Base-by-base conservation (phyloP, 2,113 vertebrate species). In the Indri indri region DNA sequence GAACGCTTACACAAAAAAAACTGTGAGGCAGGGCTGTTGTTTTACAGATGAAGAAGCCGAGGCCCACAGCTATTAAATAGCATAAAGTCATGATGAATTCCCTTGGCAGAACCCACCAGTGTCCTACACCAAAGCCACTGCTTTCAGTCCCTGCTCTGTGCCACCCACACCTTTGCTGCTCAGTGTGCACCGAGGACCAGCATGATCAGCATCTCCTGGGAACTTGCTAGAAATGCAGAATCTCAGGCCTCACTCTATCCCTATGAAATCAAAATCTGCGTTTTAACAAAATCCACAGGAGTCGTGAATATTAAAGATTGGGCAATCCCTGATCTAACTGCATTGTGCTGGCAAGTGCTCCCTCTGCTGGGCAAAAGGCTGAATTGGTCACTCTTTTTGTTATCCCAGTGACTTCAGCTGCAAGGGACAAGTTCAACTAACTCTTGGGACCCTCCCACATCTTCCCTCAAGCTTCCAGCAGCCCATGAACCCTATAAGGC, bases 91-190 rank as follows among this genome's bases (percentile, higher is more conserved):
- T 63, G 32, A 0, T 8, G 20, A 20, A 25, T 59, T 61, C 54
- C 42, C 20, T 74, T 20, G 25, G 16, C 27, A 73, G 73, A 37
- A 47, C 30, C 50, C 37, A 16, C 47, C 47, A 3, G 1, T 34
- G 61, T 10, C 37, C 61, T 50, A 13, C 17, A 2, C 34, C 54
- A 57, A 57, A 79, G 40, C 34, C 68, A 40, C 0, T 27, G 32
- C 13, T 65, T 34, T 65, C 34, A 12, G 0, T 45, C 27, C 9
- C 66, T 25, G 5, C 0, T 5, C 12, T 32, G 6, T 47, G 82
- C 63, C 30, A 47, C 37, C 57, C 23, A 47, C 32, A 32, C 18
- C 54, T 42, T 18, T 74, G 57, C 22, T 10, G 14, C 61, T 88
- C 57, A 27, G 30, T 47, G 27, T 50, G 8, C 30, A 30, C 68